phyloP scores from a whole-genome alignment of 2,113 vertebrate genomes.

The Piaya cayana region DNA sequence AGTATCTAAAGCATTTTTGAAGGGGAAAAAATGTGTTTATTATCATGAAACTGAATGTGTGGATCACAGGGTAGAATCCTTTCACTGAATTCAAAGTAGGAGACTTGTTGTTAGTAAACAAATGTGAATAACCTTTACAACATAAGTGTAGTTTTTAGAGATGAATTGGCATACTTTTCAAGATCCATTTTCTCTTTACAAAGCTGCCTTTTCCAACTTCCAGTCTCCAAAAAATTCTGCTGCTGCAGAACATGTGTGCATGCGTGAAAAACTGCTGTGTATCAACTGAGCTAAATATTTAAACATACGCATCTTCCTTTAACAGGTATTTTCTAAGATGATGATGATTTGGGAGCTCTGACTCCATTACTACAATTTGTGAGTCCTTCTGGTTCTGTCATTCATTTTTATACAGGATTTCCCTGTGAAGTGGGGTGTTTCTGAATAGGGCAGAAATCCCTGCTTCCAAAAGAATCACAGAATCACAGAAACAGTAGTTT shows the following conservation, averaged over 20 bases:
- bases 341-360: background rate
- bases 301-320: background rate
- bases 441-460: background rate
- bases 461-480: background rate
- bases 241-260: background rate
- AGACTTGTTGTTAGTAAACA: background rate
- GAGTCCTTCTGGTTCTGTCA: background rate
- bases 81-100: background rate
- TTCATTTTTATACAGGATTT: background rate
- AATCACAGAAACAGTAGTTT: too few relatives aligned
- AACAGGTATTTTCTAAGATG: background rate
- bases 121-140: background rate
- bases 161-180: background rate
- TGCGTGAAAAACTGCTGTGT: background rate
- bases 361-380: background rate
- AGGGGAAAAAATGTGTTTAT: background rate
- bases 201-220: background rate
- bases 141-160: background rate
- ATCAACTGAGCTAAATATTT: background rate
- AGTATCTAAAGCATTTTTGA: background rate
- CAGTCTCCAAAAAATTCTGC: background rate
- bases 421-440: background rate
- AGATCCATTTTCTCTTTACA: background rate
- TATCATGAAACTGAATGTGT: background rate
- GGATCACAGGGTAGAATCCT: background rate